Evolutionary conservation across 2,888 invertebrate species (phyloP).

Genomic region (Drosophila aldrichi): DNA sequence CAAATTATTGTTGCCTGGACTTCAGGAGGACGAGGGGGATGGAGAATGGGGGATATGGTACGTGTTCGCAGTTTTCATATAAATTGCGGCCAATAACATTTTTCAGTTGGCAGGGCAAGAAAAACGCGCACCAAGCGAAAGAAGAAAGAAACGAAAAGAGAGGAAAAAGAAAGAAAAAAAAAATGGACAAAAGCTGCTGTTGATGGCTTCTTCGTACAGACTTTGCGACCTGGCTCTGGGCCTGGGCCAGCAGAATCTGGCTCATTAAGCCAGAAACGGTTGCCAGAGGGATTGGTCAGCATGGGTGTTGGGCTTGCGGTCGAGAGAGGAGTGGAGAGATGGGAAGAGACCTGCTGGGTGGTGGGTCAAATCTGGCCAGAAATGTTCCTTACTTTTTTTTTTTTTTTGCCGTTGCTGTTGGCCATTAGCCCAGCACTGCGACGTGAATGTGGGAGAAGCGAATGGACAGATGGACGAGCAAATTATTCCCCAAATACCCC

Average conservation of each 20-base stretch:
- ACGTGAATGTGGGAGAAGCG: background rate
- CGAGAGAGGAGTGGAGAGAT: background rate
- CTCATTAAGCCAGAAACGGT: constrained; percentile 76
- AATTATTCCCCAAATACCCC: constrained; percentile 81
- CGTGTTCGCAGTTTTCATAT: constrained; percentile 79
- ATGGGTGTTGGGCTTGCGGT: constrained; percentile 60
- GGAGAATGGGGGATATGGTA: constrained; percentile 61
- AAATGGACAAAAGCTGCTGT: constrained; percentile 79
- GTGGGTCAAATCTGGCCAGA: constrained; percentile 57
- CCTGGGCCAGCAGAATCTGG: constrained; percentile 60
- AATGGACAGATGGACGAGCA: constrained; percentile 61
- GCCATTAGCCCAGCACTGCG: constrained; percentile 56
- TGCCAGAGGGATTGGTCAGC: constrained; percentile 40
- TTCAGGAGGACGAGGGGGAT: background rate
- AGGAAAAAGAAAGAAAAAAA: background rate
- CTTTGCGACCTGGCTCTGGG: constrained; percentile 30
- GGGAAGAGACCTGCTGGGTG: background rate
- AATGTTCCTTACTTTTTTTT: constrained; percentile 24
- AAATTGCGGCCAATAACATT: constrained; percentile 83
- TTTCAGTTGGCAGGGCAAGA: constrained; percentile 75
- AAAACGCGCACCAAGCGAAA: constrained; percentile 72
- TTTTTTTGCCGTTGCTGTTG: constrained; percentile 12
- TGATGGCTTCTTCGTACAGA: constrained; percentile 69
- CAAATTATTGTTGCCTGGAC: constrained; percentile 62
- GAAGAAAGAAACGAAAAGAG: constrained; percentile 19